Base-by-base conservation (phyloP, 2,797 vertebrate genomes). In the Acanthurus tractus region DNA sequence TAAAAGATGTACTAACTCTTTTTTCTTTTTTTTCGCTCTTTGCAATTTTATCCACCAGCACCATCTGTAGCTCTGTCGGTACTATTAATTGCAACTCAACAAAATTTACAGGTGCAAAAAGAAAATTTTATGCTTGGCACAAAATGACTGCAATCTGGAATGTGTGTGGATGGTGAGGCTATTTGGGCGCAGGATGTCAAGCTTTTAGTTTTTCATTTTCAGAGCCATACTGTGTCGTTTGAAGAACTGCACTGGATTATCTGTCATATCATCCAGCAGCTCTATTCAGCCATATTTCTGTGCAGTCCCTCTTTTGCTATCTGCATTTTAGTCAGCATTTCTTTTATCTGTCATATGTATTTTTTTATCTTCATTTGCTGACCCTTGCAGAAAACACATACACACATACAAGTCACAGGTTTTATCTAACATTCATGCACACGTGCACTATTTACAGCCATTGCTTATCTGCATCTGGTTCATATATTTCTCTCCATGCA, bases 291-390 rank as follows among this genome's bases (percentile, higher is more conserved):
- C 12, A 22, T 46, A 55, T 55, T 78, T 59, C 22, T 70, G 58
- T 75, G 2, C 38, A 18, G 29, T 63, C 48, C 52, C 45, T 57
- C 29, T 52, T 66, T 68, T 12, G 10, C 10, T 38, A 57, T 81
- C 62, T 69, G n/a, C 44, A 71, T 72, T 76, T 71, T n/a, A 10
- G 38, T 53, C 59, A 54, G 42, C 15, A 54, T 61, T 49, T 25
- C 55, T 56, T 62, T 52, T 34, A 56, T 71, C 42, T 9, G 34
- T 72, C 42, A 45, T 8, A 0, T 59, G 3, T 48, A n/a, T 42
- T 40, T 52, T 50, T 55, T 22, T 56, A 46, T 69, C 54, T 46
- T 56, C 2, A 62, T 53, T 61, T 63, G 49, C 52, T 42, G 53
- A 49, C 40, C 69, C n/a, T 17, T 52, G 44, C 69, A 66, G 2